Evolutionary conservation across 2,888 invertebrate genomes (phyloP).

Genomic region (Balanococcus diminutus): DNA sequence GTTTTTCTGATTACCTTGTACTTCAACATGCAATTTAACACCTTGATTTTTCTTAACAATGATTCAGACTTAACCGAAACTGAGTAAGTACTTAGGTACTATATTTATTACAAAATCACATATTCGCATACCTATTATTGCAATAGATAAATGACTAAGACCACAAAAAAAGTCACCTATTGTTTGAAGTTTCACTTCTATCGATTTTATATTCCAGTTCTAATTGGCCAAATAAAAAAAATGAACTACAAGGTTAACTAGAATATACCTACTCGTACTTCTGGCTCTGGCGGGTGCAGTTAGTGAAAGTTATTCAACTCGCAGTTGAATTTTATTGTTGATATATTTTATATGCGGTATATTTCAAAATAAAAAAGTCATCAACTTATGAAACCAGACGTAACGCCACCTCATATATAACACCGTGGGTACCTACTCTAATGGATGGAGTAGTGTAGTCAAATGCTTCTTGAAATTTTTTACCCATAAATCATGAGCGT

Average conservation of each 20-base stretch:
- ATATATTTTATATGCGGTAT: neutral
- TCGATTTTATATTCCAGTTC: constrained; percentile 4
- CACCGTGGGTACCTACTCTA: neutral
- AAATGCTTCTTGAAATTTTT: neutral
- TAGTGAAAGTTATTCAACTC: constrained; percentile 35
- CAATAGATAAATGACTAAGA: neutral
- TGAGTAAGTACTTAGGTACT: no score
- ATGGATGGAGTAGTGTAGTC: neutral
- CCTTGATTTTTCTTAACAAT: neutral
- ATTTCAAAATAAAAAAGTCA: constrained; percentile 22
- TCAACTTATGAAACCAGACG: constrained; percentile 4
- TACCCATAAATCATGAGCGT: neutral
- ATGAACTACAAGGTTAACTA: constrained; percentile 27
- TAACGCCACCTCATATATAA: neutral
- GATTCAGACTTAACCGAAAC: neutral
- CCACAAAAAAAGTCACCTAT: neutral
- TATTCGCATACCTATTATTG: neutral
- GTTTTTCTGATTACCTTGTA: neutral
- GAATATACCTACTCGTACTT: constrained; percentile 1
- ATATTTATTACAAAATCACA: neutral
- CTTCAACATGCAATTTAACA: neutral
- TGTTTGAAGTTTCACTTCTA: constrained; percentile 29
- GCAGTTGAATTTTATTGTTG: constrained; percentile 37
- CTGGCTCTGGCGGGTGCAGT: neutral
- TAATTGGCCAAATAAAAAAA: constrained; percentile 18